A percentile compares a stretch with the other conserved stretches of the same genome.
Conservation (phyloP, 2,113 vertebrate species). For the Pteruthius melanotis region DNA sequence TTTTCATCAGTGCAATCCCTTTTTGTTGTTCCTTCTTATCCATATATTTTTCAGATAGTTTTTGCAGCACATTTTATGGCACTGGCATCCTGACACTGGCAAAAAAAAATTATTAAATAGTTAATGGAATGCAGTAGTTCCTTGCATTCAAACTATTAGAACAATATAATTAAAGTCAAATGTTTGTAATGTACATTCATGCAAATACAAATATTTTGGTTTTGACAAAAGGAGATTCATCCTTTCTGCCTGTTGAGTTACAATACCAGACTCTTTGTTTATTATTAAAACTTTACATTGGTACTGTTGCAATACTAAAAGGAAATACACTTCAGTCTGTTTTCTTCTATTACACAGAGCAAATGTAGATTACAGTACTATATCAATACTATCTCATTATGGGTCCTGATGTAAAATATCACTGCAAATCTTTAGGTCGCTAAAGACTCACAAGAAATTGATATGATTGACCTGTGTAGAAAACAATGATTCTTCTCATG, state of each 20-base stretch:
- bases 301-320: neutral
- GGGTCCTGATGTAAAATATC: neutral
- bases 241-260: neutral
- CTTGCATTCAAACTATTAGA: neutral
- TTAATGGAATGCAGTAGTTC: no score
- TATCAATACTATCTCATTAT: neutral
- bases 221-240: neutral
- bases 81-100: neutral
- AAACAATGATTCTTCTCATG: neutral
- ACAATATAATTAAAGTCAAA: neutral
- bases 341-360: neutral
- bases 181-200: neutral
- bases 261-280: neutral
- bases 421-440: neutral
- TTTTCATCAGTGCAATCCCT: neutral
- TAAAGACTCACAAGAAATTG: neutral
- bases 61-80: neutral
- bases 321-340: neutral
- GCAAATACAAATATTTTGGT: neutral
- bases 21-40: neutral
- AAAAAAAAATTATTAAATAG: neutral
- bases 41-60: neutral
- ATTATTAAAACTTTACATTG: neutral
- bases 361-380: neutral
- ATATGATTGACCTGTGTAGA: neutral